Percentiles rank a stretch among this genome's conserved stretches.
phyloP scores from a whole-genome alignment of 64 coral and sea anemone species.

The Montipora capricornis region DNA sequence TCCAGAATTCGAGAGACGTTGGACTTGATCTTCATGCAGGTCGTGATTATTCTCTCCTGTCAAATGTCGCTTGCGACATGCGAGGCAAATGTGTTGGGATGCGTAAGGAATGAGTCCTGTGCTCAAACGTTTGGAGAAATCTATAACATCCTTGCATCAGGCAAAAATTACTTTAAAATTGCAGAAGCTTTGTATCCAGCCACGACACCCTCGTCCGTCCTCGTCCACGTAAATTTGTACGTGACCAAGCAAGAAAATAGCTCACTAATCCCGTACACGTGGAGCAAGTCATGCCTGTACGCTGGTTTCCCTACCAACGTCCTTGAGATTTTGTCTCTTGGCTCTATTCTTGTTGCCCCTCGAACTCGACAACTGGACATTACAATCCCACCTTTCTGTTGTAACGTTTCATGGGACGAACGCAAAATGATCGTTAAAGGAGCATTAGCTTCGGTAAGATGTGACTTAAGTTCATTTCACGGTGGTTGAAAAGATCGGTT shows the following conservation, averaged over 20 bases:
- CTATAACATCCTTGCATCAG: not conserved
- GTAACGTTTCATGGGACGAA: not conserved
- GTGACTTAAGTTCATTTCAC: too few relatives aligned
- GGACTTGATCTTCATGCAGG: too few relatives aligned
- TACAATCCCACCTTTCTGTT: conserved; percentile 20
- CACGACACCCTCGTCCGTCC: not conserved
- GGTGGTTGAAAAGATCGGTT: too few relatives aligned
- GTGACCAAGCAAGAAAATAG: not conserved
- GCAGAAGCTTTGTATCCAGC: conserved; percentile 1
- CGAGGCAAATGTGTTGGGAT: too few relatives aligned
- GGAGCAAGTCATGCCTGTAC: conserved; percentile 16
- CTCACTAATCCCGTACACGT: not conserved
- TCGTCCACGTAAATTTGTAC: not conserved
- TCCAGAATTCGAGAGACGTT: too few relatives aligned
- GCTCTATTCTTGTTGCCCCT: conserved; percentile 2
- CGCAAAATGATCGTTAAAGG: not conserved
- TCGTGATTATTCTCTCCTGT: too few relatives aligned
- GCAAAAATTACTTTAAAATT: not conserved
- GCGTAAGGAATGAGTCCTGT: not conserved
- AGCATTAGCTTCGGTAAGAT: not conserved
- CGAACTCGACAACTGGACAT: not conserved
- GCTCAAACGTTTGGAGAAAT: not conserved
- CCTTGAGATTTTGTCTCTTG: not conserved
- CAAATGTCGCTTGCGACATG: too few relatives aligned
- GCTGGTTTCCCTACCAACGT: not conserved